These are phyloP conservation scores for Pachliopta kotzebuea DNA, from an alignment of 2,888 invertebrate genomes.

Conservation along the genomic window DNA sequence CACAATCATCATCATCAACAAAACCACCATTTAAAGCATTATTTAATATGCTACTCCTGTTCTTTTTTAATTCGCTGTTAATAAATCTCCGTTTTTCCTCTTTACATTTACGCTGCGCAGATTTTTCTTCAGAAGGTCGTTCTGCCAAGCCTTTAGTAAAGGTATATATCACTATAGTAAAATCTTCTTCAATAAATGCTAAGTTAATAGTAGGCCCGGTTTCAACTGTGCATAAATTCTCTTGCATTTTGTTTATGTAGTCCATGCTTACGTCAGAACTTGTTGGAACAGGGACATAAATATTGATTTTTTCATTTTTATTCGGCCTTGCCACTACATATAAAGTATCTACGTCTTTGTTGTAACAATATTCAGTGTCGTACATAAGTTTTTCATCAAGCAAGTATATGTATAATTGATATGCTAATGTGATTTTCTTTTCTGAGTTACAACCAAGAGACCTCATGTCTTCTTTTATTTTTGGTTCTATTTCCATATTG, in stretches of 20 bases:
- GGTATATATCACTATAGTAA: constrained; percentile 67
- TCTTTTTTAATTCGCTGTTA: constrained; percentile 63
- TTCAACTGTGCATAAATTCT: constrained; percentile 69
- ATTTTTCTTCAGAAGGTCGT: constrained; percentile 49
- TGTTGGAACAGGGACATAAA: constrained; percentile 67
- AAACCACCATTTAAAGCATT: constrained; percentile 66
- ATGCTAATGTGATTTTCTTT: constrained; percentile 63
- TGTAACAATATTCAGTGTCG: constrained; percentile 72
- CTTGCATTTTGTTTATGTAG: constrained; percentile 61
- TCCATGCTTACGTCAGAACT: constrained; percentile 56
- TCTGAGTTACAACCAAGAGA: constrained; percentile 66
- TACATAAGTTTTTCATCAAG: constrained; percentile 73
- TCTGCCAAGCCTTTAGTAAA: constrained; percentile 64
- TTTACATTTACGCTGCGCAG: constrained; percentile 45
- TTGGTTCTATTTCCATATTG: constrained; percentile 64
- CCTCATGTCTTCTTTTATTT: constrained; percentile 69
- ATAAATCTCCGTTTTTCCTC: constrained; percentile 61
- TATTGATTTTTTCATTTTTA: constrained; percentile 62
- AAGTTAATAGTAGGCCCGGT: constrained; percentile 64
- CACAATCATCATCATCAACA: constrained; percentile 65
- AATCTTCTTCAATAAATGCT: constrained; percentile 69
- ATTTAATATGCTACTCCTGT: constrained; percentile 54
- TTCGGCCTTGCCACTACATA: constrained; percentile 67
- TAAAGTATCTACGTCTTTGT: constrained; percentile 64
- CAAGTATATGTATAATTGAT: constrained; percentile 65